phyloP scores from a whole-genome alignment of 2,888 invertebrate genomes.

The Minunthozetes semirufus region DNA sequence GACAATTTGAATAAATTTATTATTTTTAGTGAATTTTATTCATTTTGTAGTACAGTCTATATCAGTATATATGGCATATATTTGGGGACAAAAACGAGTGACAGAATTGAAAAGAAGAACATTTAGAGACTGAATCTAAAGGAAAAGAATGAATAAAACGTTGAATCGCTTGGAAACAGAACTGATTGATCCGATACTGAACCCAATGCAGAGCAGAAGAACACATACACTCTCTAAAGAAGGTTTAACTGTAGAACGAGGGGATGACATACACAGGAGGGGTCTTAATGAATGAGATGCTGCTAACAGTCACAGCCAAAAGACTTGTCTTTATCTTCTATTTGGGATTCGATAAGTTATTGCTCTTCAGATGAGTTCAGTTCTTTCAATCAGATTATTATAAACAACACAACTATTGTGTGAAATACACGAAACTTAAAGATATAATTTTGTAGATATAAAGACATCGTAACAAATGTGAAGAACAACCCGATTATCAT shows the following conservation, averaged over 20 bases:
- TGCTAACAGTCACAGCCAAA: background rate
- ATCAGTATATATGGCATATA: background rate
- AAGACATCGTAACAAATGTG: no score
- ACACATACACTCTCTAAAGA: background rate
- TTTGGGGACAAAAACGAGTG: background rate
- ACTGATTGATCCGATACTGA: constrained; percentile 3
- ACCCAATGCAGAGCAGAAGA: background rate
- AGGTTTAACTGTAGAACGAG: background rate
- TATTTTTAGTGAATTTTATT: no score
- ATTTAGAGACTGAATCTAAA: background rate
- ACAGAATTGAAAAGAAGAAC: background rate
- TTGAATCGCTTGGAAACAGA: constrained; percentile 1
- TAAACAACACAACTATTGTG: background rate
- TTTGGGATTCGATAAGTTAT: background rate
- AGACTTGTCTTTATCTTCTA: background rate
- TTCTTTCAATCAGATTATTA: background rate
- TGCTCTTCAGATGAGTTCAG: constrained; percentile 2
- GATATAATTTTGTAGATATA: no score
- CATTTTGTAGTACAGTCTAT: no score
- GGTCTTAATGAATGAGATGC: background rate
- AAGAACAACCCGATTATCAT: no score
- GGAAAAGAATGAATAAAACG: background rate
- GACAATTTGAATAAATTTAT: no score
- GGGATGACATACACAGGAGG: background rate
- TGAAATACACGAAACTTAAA: background rate